A percentile compares a stretch with the other conserved stretches of the same genome.
Evolutionary conservation across 92 coral and sea anemone species (phyloP).

Genomic region (Siderastrea radians): DNA sequence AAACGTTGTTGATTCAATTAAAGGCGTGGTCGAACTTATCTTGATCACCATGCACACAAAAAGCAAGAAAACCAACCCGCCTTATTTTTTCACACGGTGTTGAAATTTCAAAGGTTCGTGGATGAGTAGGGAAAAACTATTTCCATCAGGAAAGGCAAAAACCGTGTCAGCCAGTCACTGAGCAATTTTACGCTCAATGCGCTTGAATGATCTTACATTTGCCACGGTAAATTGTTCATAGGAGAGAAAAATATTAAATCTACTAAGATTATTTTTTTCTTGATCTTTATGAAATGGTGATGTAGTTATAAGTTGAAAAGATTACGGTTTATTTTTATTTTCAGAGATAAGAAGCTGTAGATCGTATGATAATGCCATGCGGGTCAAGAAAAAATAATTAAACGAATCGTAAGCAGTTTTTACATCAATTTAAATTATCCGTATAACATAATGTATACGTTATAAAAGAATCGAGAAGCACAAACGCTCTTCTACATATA

Average conservation of each 20-base stretch:
- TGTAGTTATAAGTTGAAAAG: background rate
- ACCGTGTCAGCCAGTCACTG: background rate
- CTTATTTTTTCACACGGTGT: too few species aligned
- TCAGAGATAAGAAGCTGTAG: background rate
- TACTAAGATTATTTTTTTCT: background rate
- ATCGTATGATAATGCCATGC: background rate
- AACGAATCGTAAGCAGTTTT: background rate
- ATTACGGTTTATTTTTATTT: background rate
- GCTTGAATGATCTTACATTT: constrained; percentile 26
- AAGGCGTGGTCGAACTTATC: background rate
- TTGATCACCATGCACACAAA: too few species aligned
- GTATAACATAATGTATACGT: too few species aligned
- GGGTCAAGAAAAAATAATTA: too few species aligned
- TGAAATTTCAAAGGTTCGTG: background rate
- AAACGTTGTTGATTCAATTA: background rate
- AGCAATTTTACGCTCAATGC: constrained; percentile 18
- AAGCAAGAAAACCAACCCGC: background rate
- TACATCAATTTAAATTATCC: background rate
- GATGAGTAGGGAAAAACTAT: background rate
- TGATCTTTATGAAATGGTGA: background rate
- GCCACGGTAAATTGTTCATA: background rate
- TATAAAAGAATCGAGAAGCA: background rate
- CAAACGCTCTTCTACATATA: background rate
- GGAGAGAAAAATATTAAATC: background rate
- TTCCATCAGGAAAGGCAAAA: background rate